These are phyloP conservation scores for Acleris emargana DNA, from an alignment of 2,888 invertebrate genomes.

Conservation along the genomic window DNA sequence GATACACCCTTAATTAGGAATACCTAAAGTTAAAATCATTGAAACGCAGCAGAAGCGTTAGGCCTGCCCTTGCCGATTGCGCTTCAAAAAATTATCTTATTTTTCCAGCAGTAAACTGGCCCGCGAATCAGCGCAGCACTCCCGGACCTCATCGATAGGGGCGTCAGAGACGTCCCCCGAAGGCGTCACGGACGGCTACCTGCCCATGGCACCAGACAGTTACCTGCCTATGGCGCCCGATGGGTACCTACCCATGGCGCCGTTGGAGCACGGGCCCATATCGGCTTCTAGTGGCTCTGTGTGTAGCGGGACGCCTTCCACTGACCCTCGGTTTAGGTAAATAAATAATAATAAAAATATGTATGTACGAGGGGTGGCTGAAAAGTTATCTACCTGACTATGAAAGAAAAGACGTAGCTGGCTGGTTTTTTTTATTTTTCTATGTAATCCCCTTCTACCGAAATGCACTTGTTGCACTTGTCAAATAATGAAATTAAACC, in stretches of 20 bases:
- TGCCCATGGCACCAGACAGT: slow-evolving; percentile 84
- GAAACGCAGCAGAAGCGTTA: too few relatives aligned
- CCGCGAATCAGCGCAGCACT: slow-evolving; percentile 78
- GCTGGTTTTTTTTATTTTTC: too few relatives aligned
- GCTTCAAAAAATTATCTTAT: not conserved
- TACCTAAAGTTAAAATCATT: too few relatives aligned
- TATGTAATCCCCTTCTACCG: too few relatives aligned
- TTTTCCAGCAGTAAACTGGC: slow-evolving; percentile 45
- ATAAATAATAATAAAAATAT: not conserved
- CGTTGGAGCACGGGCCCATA: slow-evolving; percentile 64
- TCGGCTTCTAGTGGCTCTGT: slow-evolving; percentile 89
- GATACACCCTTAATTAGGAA: too few relatives aligned
- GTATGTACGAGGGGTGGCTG: too few relatives aligned
- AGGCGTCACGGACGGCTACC: slow-evolving; percentile 73
- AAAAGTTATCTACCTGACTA: too few relatives aligned
- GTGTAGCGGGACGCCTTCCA: slow-evolving; percentile 92
- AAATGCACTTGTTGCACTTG: too few relatives aligned
- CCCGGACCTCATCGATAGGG: slow-evolving; percentile 85
- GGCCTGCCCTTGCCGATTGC: too few relatives aligned
- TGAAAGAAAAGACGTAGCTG: too few relatives aligned
- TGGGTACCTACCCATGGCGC: slow-evolving; percentile 88
- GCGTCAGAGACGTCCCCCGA: slow-evolving; percentile 44
- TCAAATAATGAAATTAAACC: too few relatives aligned
- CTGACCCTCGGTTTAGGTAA: slow-evolving; percentile 86
- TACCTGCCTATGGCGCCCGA: slow-evolving; percentile 87